Evolutionary conservation across 2,113 vertebrate species (phyloP).

Genomic region (Clupea harengus): DNA sequence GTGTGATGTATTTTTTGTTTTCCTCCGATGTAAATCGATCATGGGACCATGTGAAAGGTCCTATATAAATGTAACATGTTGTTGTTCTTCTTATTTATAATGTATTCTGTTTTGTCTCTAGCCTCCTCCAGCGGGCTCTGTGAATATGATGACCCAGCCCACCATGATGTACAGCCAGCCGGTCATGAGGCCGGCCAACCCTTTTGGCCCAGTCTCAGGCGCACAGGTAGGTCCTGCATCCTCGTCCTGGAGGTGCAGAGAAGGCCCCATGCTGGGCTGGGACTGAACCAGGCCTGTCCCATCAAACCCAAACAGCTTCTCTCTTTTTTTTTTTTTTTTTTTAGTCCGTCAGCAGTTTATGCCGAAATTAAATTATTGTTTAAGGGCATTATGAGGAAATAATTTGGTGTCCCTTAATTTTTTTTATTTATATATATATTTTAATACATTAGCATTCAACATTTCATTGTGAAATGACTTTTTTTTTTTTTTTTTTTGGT

Average conservation of each 20-base stretch:
- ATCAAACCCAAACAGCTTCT: not conserved
- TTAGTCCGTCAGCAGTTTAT: not conserved
- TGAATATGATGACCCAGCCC: slow-evolving; percentile 91
- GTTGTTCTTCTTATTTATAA: too few species aligned
- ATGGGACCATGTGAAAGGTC: too few species aligned
- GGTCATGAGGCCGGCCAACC: slow-evolving; percentile 91
- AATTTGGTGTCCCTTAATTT: not conserved
- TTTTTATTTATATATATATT: not conserved
- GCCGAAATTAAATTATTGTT: not conserved
- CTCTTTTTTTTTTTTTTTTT: not conserved
- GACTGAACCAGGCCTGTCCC: not conserved
- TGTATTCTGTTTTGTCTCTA: slow-evolving; percentile 48
- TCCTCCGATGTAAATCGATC: too few species aligned
- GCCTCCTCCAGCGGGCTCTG: slow-evolving; percentile 85
- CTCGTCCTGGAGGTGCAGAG: not conserved
- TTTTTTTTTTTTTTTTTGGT: not conserved
- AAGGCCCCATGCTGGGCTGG: not conserved
- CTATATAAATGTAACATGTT: too few species aligned
- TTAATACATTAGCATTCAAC: slow-evolving; percentile 9
- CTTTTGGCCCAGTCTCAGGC: slow-evolving; percentile 86
- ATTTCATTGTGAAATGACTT: slow-evolving; percentile 19
- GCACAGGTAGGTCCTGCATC: slow-evolving; percentile 77
- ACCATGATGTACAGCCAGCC: slow-evolving; percentile 93
- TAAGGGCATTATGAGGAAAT: not conserved
- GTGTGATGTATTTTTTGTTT: too few species aligned